These are phyloP conservation scores for Drosophila truncata DNA, from an alignment of 1,140 invertebrate genomes.

Conservation along the genomic window DNA sequence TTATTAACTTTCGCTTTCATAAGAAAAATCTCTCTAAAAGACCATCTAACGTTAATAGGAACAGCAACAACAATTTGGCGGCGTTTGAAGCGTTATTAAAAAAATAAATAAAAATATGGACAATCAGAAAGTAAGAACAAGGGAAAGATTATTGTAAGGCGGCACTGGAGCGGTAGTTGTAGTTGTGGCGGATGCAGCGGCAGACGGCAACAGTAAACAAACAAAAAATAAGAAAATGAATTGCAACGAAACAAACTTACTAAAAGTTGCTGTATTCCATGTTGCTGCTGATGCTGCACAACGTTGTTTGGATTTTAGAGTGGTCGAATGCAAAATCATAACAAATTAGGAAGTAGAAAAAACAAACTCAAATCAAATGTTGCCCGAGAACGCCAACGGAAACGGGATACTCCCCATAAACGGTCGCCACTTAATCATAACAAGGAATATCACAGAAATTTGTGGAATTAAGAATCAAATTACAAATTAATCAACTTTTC, in stretches of 20 bases:
- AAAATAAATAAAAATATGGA: slow-evolving; percentile 31
- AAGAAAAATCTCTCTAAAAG: background rate
- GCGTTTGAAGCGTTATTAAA: slow-evolving; percentile 45
- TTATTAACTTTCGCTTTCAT: background rate
- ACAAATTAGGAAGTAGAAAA: slow-evolving; percentile 46
- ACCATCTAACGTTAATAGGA: slow-evolving; percentile 39
- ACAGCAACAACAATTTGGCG: slow-evolving; percentile 40
- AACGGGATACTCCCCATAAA: background rate
- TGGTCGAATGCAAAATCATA: slow-evolving; percentile 49
- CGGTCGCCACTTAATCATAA: background rate
- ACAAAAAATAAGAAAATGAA: slow-evolving; percentile 56
- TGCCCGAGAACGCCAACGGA: slow-evolving; percentile 6
- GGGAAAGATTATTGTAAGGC: slow-evolving; percentile 34
- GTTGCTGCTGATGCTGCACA: slow-evolving; percentile 88
- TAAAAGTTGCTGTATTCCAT: slow-evolving; percentile 88
- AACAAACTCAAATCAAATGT: slow-evolving; percentile 50
- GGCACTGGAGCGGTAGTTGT: slow-evolving; percentile 29
- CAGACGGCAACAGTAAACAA: slow-evolving; percentile 66
- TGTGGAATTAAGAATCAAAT: background rate
- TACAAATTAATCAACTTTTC: background rate
- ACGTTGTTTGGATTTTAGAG: slow-evolving; percentile 35
- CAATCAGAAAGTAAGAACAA: slow-evolving; percentile 42
- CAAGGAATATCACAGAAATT: too few species aligned
- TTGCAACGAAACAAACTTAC: slow-evolving; percentile 86
- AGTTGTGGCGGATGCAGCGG: slow-evolving; percentile 44